Evolutionary conservation across 2,113 vertebrate genomes (phyloP).

Genomic region (Irena cyanogastra): DNA sequence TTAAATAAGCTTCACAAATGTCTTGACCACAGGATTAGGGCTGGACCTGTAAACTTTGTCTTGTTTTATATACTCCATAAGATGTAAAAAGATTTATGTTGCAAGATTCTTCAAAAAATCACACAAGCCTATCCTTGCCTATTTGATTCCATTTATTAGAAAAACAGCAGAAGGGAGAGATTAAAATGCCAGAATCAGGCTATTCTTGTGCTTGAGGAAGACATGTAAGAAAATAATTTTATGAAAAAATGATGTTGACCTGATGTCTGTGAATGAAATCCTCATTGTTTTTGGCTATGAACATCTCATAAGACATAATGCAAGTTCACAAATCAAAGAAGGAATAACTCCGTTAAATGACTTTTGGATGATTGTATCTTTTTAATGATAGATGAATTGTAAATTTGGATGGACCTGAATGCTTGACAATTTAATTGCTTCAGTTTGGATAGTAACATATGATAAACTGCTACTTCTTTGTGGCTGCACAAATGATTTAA

Average conservation of each 20-base stretch:
- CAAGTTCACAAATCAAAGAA: not conserved
- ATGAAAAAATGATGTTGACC: not conserved
- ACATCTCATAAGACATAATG: not conserved
- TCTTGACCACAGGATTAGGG: not conserved
- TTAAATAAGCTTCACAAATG: not conserved
- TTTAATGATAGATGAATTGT: not conserved
- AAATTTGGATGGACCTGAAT: not conserved
- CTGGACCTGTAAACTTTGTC: not conserved
- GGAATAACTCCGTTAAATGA: not conserved
- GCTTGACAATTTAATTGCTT: not conserved
- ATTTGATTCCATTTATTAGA: not conserved
- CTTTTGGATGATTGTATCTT: not conserved
- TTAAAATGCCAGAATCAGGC: not conserved
- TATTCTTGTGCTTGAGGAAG: not conserved
- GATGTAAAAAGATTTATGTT: accelerated
- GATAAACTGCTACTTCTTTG: not conserved
- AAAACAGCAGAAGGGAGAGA: not conserved
- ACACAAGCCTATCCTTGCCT: not conserved
- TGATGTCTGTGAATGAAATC: not conserved
- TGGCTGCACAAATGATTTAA: not conserved
- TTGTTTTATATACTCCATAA: not conserved
- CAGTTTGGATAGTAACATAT: not conserved
- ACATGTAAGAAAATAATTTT: not conserved
- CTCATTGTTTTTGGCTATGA: not conserved
- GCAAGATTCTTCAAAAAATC: not conserved